Percentiles rank a stretch among this genome's conserved stretches.
Evolutionary conservation across 2,888 invertebrate species (phyloP).

Genomic region (Timema cristinae): DNA sequence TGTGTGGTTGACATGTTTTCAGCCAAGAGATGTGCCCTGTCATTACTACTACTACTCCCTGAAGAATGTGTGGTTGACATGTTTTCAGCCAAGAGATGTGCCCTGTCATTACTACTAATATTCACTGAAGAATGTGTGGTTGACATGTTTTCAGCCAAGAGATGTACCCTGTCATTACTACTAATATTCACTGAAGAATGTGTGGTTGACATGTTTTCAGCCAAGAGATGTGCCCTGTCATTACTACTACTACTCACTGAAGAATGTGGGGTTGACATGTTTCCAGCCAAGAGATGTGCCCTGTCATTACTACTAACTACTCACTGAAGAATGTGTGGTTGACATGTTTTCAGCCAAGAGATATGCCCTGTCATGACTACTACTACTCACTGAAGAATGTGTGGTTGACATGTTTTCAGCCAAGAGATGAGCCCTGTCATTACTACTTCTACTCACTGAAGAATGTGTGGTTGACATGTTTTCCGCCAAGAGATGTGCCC

Average conservation of each 20-base stretch:
- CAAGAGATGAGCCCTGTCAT: conserved; percentile 75
- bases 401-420: too few relatives aligned
- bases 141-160: conserved; percentile 59
- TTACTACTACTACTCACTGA: conserved; percentile 96
- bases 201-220: too few relatives aligned
- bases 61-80: conserved; percentile 97
- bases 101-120: conserved; percentile 97
- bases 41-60: conserved; percentile 97
- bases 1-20: too few relatives aligned
- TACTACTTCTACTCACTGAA: conserved; percentile 98
- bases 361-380: conserved; percentile 89
- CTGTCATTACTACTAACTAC: conserved; percentile 96
- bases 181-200: conserved; percentile 96
- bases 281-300: conserved; percentile 67
- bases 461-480: too few relatives aligned
- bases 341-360: conserved; percentile 60
- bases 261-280: too few relatives aligned
- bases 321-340: conserved; percentile 96
- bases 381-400: conserved; percentile 98
- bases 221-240: conserved; percentile 75
- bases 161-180: conserved; percentile 89
- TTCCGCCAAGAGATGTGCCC: conserved; percentile 65
- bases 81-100: conserved; percentile 62
- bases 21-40: conserved; percentile 71
- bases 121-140: conserved; percentile 95